Conservation (phyloP, 2,888 invertebrate genomes). For the Luffia ferchaultella region DNA sequence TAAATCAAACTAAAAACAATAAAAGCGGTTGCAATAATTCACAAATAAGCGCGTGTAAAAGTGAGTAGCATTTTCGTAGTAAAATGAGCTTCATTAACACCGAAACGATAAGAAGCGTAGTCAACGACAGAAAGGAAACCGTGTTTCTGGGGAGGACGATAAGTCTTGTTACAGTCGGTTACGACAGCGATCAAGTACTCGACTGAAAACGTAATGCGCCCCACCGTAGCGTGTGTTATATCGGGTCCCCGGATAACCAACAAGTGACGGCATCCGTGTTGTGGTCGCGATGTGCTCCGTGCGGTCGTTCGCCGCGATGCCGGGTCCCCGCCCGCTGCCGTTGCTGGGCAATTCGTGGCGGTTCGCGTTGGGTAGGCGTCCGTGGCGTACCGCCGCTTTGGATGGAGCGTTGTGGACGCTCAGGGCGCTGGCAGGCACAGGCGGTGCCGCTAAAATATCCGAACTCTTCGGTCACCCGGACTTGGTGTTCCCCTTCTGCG, state of each 20-base stretch:
- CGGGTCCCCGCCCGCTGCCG: conserved; percentile 78
- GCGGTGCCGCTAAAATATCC: conserved; percentile 70
- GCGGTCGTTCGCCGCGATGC: conserved; percentile 71
- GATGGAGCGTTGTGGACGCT: conserved; percentile 56
- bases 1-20: too few species aligned
- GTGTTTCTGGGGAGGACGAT: neutral
- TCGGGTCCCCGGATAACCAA: neutral
- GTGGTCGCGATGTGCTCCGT: conserved; percentile 43
- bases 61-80: neutral
- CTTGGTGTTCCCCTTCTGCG: conserved; percentile 76
- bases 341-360: conserved; percentile 83
- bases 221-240: conserved; percentile 34
- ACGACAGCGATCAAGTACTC: conserved; percentile 4
- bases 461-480: conserved; percentile 80
- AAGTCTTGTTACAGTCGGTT: neutral
- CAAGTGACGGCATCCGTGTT: conserved; percentile 36
- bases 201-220: conserved; percentile 49
- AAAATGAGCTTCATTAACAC: neutral
- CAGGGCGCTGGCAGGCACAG: conserved; percentile 47
- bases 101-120: neutral
- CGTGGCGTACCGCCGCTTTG: conserved; percentile 62
- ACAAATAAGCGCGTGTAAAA: neutral
- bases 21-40: neutral
- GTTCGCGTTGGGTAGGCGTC: conserved; percentile 68
- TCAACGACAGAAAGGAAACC: neutral